phyloP scores from a whole-genome alignment of 2,888 invertebrate genomes.

The Tromatobia lineatoria region DNA sequence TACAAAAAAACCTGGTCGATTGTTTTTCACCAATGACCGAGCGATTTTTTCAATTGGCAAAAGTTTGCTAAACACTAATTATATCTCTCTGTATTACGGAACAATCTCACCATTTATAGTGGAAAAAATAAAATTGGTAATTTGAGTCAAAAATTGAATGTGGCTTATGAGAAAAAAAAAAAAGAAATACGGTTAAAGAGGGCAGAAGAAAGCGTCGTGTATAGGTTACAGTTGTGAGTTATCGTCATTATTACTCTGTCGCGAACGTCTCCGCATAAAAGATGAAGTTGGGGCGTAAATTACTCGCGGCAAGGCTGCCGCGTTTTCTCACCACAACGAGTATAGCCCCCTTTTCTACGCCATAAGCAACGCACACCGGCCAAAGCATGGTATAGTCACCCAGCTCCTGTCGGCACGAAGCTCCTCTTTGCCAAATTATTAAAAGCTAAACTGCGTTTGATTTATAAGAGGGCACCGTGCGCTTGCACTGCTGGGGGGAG shows the following conservation, averaged over 20 bases:
- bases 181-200: background rate
- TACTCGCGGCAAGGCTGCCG: conserved; percentile 47
- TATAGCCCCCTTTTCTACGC: conserved; percentile 1
- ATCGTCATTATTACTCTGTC: conserved; percentile 58
- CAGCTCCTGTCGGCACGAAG: conserved; percentile 67
- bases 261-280: conserved; percentile 56
- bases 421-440: conserved; percentile 79
- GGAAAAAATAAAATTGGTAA: background rate
- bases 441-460: conserved; percentile 85
- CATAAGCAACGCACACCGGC: conserved; percentile 3
- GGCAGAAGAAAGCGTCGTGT: conserved; percentile 30
- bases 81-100: too few relatives aligned
- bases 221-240: conserved; percentile 52
- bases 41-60: too few relatives aligned
- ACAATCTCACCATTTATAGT: too few relatives aligned
- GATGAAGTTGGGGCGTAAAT: conserved; percentile 69
- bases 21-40: too few relatives aligned
- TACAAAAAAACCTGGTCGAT: too few relatives aligned
- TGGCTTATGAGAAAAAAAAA: background rate
- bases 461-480: conserved; percentile 82
- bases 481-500: conserved; percentile 65
- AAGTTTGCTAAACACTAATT: too few relatives aligned
- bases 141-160: background rate
- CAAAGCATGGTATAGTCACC: conserved; percentile 52
- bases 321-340: conserved; percentile 23